phyloP scores from a whole-genome alignment of 1,140 invertebrate species.

The Caerostris darwini region DNA sequence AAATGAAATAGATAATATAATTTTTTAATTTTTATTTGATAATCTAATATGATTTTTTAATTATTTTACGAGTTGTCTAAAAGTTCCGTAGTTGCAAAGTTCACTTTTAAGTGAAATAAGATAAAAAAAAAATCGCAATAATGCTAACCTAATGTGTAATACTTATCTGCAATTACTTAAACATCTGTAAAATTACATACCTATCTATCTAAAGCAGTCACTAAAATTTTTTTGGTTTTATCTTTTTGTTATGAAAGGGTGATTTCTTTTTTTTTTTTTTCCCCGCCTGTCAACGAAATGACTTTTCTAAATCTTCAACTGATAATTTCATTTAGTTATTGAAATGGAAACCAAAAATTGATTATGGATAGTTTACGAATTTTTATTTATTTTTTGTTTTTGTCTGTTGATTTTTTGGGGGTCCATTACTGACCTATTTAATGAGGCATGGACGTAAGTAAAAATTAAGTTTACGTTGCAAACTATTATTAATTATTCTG shows the following conservation, averaged over 20 bases:
- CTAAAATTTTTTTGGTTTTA: not conserved
- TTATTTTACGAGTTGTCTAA: too few relatives aligned
- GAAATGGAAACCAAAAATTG: too few relatives aligned
- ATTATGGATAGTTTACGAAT: not conserved
- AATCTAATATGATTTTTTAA: too few relatives aligned
- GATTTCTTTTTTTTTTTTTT: not conserved
- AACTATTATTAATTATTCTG: too few relatives aligned
- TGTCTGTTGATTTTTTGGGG: not conserved
- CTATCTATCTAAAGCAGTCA: not conserved
- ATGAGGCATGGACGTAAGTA: constrained; percentile 1
- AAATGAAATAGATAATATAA: too few relatives aligned
- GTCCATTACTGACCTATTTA: not conserved
- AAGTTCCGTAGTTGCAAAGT: too few relatives aligned
- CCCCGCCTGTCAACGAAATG: not conserved
- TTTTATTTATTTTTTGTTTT: not conserved
- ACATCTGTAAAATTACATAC: constrained; percentile 36
- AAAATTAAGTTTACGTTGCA: not conserved
- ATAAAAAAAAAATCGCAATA: too few relatives aligned
- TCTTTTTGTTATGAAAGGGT: not conserved
- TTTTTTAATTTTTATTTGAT: too few relatives aligned
- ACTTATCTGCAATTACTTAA: not conserved
- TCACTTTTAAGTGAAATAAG: too few relatives aligned
- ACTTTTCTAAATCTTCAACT: not conserved
- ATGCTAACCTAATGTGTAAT: not conserved
- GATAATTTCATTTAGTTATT: not conserved